Conservation (phyloP, 2,113 vertebrate species). For the Leucopsar rothschildi region DNA sequence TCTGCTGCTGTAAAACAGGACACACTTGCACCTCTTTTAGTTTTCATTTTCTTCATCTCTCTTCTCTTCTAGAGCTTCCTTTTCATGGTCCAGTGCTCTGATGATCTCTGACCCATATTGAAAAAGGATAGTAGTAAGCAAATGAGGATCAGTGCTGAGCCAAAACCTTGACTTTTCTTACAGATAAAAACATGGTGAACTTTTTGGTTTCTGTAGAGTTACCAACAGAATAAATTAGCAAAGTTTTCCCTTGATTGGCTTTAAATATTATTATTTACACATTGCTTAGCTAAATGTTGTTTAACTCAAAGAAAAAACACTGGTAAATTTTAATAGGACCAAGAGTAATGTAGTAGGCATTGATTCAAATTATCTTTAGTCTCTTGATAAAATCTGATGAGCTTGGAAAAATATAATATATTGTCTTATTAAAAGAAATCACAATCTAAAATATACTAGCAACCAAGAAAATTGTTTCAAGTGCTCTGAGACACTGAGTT, state of each 20-base stretch:
- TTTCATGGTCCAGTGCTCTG: background rate
- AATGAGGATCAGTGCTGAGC: background rate
- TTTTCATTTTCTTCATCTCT: background rate
- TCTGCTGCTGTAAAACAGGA: background rate
- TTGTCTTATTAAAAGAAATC: background rate
- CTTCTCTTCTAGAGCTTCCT: background rate
- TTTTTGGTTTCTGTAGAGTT: background rate
- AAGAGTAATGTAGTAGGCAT: background rate
- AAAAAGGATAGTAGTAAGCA: background rate
- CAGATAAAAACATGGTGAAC: background rate
- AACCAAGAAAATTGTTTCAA: background rate
- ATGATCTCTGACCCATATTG: background rate
- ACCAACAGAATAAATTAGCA: background rate
- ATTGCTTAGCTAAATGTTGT: background rate
- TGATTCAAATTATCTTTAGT: background rate
- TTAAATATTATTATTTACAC: background rate
- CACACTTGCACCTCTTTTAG: background rate
- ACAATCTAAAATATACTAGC: background rate
- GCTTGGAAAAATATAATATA: background rate
- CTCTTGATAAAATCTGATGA: constrained; percentile 18
- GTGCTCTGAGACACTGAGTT: background rate
- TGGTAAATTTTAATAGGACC: background rate
- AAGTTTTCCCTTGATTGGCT: background rate
- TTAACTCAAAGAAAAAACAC: background rate
- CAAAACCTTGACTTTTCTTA: background rate